Conservation (phyloP, 2,888 invertebrate genomes). For the Malthinus flaveolus region DNA sequence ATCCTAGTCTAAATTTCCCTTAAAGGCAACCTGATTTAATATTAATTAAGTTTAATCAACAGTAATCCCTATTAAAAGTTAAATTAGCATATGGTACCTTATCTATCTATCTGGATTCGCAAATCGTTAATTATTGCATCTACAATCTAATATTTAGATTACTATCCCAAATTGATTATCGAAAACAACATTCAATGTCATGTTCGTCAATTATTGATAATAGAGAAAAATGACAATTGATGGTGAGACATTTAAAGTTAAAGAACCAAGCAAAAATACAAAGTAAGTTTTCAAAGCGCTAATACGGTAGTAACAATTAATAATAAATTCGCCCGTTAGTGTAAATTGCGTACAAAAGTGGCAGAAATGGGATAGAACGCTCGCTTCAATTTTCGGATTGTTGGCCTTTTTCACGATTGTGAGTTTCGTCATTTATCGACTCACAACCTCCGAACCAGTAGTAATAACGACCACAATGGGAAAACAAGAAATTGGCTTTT, state of each 20-base stretch:
- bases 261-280: neutral
- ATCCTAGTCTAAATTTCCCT: too few species aligned
- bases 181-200: neutral
- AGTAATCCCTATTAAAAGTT: too few species aligned
- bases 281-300: constrained; percentile 1
- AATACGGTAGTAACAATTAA: too few species aligned
- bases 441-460: neutral
- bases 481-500: too few species aligned
- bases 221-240: neutral
- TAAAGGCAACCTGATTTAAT: too few species aligned
- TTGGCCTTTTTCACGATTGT: neutral
- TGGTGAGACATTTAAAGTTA: neutral
- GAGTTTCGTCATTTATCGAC: constrained; percentile 2
- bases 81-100: too few species aligned
- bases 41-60: too few species aligned
- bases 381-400: constrained; percentile 6
- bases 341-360: neutral
- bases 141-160: neutral
- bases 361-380: constrained; percentile 8
- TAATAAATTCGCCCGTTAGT: too few species aligned
- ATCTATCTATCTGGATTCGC: too few species aligned
- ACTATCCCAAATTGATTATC: neutral
- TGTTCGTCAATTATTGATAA: neutral
- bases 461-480: neutral
- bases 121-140: neutral